Evolutionary conservation across 2,797 vertebrate species (phyloP), one percentile per base, ranked within the genome.

Genomic region (Liparis tanakae): DNA sequence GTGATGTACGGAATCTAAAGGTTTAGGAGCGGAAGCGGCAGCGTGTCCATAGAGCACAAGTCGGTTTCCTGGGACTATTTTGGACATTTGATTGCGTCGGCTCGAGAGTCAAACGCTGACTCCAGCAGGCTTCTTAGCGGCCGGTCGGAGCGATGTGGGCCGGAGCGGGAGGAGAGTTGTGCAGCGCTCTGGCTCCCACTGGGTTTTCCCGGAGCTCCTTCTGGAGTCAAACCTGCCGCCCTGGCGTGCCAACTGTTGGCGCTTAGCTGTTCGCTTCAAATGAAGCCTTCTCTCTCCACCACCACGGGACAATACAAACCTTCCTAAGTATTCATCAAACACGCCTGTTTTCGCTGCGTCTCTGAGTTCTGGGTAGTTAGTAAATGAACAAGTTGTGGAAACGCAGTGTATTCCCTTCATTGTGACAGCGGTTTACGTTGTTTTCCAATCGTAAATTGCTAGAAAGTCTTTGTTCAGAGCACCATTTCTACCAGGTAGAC

Each of bases 171-270:
- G 79, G 72, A 76, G 70, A 75, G 72, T 84, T 82, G 77, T 77
- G 80, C 72, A 58, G 61, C 37, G 20, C 82, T 79, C 76, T 79
- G 84, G 82, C 86, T 90, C 90, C 91, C 85, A 85, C 85, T 83
- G 89, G 82, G 82, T 80, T 87, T 84, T 89, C 75, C 67, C 81
- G 80, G 91, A 93, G 90, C 89, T 85, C 92, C 91, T 88, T 93
- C 91, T 94, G 92, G 88, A 93, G 82, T 77, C 57, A 91, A 92
- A 91, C 90, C 92, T 94, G 91, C 87, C 81, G 58, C 88, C 48
- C 70, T 81, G 81, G 59, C 80, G 63, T 33, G 67, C 90, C 88
- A 92, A 91, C 91, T 87, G 90, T 90, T 76, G 58, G 81, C 89
- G 91, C 86, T 93, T 92, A 90, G 85, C 84, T 86, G 90, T 87